Evolutionary conservation across 2,888 invertebrate species (phyloP), one percentile per base, ranked within the genome.

Genomic region (Hydrotaea cyrtoneurina): DNA sequence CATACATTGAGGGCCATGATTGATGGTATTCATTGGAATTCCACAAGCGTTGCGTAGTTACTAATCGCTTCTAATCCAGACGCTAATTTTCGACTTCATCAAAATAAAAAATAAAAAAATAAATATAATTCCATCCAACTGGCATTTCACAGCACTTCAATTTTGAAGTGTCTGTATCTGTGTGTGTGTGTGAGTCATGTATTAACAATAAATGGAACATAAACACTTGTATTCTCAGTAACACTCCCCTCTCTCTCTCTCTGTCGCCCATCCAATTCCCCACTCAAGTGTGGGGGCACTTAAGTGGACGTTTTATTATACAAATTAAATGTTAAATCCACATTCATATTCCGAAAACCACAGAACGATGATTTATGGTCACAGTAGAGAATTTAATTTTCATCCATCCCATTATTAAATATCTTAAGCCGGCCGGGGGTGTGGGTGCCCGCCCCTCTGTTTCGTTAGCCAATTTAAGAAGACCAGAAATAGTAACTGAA

Each of bases 401-500:
- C n/a, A n/a, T n/a, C n/a, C n/a, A n/a, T n/a, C n/a, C n/a, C n/a
- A n/a, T n/a, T n/a, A n/a, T n/a, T n/a, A n/a, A n/a, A n/a, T n/a
- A n/a, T n/a, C n/a, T n/a, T n/a, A n/a, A n/a, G n/a, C n/a, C n/a
- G n/a, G n/a, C n/a, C n/a, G n/a, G n/a, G n/a, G n/a, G n/a, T n/a
- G n/a, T n/a, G n/a, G n/a, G n/a, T n/a, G n/a, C n/a, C n/a, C n/a
- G n/a, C n/a, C n/a, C n/a, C n/a, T n/a, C n/a, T n/a, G n/a, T n/a
- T n/a, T n/a, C n/a, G n/a, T n/a, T n/a, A n/a, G n/a, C n/a, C 31
- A 31, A 31, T 7, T 31, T 31, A 2, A 31, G 7, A 50, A 50
- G 13, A 5, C 50, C 15, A 50, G 2, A n/a, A n/a, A 46, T 50
- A 72, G 75, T 75, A 53, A 71, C 17, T 43, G 69, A 15, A 46